phyloP scores from a whole-genome alignment of 1,140 invertebrate genomes.

The Leptonema lineaticorne region DNA sequence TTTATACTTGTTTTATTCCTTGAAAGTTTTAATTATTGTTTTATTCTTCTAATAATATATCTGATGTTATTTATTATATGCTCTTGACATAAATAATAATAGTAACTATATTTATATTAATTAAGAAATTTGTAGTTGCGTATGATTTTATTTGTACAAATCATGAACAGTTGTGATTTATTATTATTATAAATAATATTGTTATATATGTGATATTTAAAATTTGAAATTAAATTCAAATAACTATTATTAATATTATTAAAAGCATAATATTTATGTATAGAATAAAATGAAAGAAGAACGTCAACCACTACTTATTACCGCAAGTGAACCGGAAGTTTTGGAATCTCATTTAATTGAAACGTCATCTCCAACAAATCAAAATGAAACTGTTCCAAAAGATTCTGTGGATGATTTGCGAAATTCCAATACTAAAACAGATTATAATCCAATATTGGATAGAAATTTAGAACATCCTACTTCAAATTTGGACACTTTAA shows the following conservation, averaged over 20 bases:
- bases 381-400: constrained; percentile 6
- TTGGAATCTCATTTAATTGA: constrained; percentile 30
- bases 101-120: not conserved
- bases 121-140: not conserved
- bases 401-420: constrained; percentile 25
- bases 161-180: not conserved
- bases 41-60: not conserved
- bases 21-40: not conserved
- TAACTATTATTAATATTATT: not conserved
- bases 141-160: not conserved
- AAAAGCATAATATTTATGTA: not conserved
- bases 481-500: constrained; percentile 78
- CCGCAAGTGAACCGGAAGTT: constrained; percentile 27
- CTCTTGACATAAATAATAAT: not conserved
- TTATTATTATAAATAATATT: not conserved
- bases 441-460: constrained; percentile 65
- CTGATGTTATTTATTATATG: not conserved
- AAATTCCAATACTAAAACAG: constrained; percentile 43
- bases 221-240: not conserved
- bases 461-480: constrained; percentile 72
- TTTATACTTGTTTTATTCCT: too few species aligned
- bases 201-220: too few species aligned
- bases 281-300: constrained; percentile 42
- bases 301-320: constrained; percentile 38
- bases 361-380: not conserved